A percentile compares a stretch with the other conserved stretches of the same genome.
Conservation (phyloP, 2,113 vertebrate species). For the Sinocyclocheilus rhinocerous region DNA sequence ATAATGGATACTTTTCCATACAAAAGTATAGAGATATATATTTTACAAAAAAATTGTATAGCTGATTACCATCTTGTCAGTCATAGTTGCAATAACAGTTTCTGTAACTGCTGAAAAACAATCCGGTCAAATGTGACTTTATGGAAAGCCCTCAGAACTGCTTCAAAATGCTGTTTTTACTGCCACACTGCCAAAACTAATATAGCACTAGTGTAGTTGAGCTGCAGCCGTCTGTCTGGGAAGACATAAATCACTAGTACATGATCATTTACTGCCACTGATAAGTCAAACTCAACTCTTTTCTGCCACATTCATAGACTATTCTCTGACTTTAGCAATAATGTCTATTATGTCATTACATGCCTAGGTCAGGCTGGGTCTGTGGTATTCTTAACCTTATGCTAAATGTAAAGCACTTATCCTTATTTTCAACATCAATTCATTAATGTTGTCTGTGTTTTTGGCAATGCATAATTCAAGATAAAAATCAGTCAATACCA, state of each 20-base stretch:
- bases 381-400: conserved; percentile 1
- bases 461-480: not conserved
- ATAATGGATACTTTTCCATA: conserved; percentile 71
- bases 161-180: conserved; percentile 27
- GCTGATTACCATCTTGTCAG: conserved; percentile 70
- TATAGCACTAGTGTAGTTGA: not conserved
- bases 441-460: not conserved
- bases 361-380: not conserved
- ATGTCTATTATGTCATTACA: not conserved
- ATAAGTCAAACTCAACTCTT: not conserved
- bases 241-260: not conserved
- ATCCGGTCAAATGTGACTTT: conserved; percentile 66
- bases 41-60: conserved; percentile 72
- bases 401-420: conserved; percentile 2
- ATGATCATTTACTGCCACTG: not conserved
- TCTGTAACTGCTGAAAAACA: conserved; percentile 74
- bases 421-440: not conserved
- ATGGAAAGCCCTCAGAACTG: conserved; percentile 61
- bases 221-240: not conserved
- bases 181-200: conserved; percentile 32
- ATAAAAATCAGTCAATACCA: not conserved
- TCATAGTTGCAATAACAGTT: conserved; percentile 72
- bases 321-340: conserved; percentile 32
- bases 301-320: not conserved
- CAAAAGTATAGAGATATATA: conserved; percentile 78